Conservation (phyloP, 2,797 vertebrate species). For the Buphagus erythrorhynchus region DNA sequence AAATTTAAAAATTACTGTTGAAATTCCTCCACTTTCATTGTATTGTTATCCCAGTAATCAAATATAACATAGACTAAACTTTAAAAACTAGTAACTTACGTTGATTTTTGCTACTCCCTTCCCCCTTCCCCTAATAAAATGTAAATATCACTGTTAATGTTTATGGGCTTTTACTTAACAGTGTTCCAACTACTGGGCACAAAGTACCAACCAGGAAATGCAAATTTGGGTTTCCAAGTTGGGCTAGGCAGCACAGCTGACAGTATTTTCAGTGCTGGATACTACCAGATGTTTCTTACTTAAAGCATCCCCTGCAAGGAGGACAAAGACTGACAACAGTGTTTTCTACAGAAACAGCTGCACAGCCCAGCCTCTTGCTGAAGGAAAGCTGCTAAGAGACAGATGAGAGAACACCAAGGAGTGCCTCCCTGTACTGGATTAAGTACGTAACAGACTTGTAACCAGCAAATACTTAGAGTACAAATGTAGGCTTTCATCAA, state of each 20-base stretch:
- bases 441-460: neutral
- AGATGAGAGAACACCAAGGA: conserved; percentile 46
- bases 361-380: conserved; percentile 45
- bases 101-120: conserved; percentile 37
- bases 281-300: conserved; percentile 64
- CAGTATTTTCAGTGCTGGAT: conserved; percentile 52
- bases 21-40: conserved; percentile 59
- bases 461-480: neutral
- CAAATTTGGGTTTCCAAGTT: conserved; percentile 61
- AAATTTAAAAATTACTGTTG: conserved; percentile 60
- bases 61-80: conserved; percentile 78
- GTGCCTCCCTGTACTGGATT: conserved; percentile 10
- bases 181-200: conserved; percentile 7
- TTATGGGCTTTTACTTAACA: conserved; percentile 67
- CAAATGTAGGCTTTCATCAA: conserved; percentile 11
- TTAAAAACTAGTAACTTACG: conserved; percentile 63
- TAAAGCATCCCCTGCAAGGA: conserved; percentile 52
- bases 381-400: conserved; percentile 60
- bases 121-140: conserved; percentile 20
- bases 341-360: conserved; percentile 58
- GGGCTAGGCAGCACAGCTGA: conserved; percentile 55
- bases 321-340: conserved; percentile 66
- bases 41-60: conserved; percentile 80
- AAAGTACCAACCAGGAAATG: conserved; percentile 47
- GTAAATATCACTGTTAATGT: conserved; percentile 20